Percentiles rank a stretch among this genome's conserved stretches.
Evolutionary conservation across 2,888 invertebrate species (phyloP).

Genomic region (Polydesmus complanatus): DNA sequence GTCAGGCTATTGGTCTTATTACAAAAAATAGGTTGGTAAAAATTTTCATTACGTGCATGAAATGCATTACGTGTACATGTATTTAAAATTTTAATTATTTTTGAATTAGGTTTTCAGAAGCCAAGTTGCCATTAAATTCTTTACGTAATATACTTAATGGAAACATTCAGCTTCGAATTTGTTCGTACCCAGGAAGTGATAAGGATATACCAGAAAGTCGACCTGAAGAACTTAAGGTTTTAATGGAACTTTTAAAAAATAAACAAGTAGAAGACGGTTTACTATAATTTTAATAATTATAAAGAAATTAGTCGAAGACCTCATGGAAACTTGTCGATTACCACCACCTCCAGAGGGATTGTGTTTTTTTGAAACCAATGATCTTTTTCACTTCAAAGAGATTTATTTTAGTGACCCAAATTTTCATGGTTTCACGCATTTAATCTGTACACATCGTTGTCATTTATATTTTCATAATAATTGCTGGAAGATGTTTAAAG

Average conservation of each 20-base stretch:
- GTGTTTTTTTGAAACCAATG: conserved; percentile 16
- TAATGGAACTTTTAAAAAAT: neutral
- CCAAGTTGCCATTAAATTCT: conserved; percentile 10
- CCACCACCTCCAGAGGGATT: conserved; percentile 19
- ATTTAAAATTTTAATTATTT: conserved; percentile 1
- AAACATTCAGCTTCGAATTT: neutral
- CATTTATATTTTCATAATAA: conserved; percentile 17
- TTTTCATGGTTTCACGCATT: conserved; percentile 18
- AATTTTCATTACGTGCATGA: neutral
- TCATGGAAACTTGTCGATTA: conserved; percentile 17
- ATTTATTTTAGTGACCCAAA: conserved; percentile 19
- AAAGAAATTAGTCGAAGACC: conserved; percentile 14
- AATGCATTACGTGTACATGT: conserved; percentile 1
- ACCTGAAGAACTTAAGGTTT: conserved; percentile 17
- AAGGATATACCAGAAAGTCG: conserved; percentile 17
- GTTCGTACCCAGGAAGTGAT: neutral
- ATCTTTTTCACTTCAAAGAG: neutral
- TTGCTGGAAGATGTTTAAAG: conserved; percentile 19
- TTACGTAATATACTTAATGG: conserved; percentile 13
- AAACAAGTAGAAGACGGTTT: too few relatives aligned
- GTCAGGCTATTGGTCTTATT: conserved; percentile 12
- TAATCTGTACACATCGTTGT: conserved; percentile 19
- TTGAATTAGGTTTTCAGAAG: conserved; percentile 14
- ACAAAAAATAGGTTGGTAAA: conserved; percentile 18
- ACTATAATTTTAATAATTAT: neutral